A percentile compares a stretch with the other conserved stretches of the same genome.
These are phyloP conservation scores for Parthenolecanium corni DNA, from an alignment of 2,888 invertebrate species.

Conservation along the genomic window DNA sequence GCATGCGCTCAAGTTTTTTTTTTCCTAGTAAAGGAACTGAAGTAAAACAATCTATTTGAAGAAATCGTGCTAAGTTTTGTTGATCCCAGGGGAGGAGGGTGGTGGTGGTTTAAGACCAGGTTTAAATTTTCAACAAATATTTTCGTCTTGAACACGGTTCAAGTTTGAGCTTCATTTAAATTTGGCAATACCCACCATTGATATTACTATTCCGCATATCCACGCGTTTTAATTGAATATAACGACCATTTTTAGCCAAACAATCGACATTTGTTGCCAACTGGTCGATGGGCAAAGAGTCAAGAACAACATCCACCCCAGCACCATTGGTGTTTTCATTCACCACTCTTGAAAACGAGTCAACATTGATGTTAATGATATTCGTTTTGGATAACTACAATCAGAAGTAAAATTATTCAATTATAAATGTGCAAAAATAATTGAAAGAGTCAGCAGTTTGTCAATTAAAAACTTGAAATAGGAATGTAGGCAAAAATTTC, in stretches of 20 bases:
- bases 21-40: no score
- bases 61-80: no score
- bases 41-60: no score
- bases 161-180: no score
- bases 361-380: background rate
- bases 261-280: constrained; percentile 3
- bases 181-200: background rate
- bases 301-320: constrained; percentile 10
- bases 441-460: background rate
- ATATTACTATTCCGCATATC: background rate
- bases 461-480: background rate
- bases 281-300: background rate
- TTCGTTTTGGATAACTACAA: constrained; percentile 8
- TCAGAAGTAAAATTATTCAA: background rate
- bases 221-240: constrained; percentile 15
- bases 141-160: no score
- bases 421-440: background rate
- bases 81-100: no score
- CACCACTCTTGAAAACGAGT: constrained; percentile 1
- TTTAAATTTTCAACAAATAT: no score
- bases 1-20: no score
- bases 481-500: no score
- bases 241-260: constrained; percentile 1
- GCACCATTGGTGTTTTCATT: background rate
- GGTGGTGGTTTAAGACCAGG: no score